Percentiles rank a stretch among this genome's conserved stretches.
Conservation (phyloP, 2,797 vertebrate species). For the Neosilurus hyrtlii region DNA sequence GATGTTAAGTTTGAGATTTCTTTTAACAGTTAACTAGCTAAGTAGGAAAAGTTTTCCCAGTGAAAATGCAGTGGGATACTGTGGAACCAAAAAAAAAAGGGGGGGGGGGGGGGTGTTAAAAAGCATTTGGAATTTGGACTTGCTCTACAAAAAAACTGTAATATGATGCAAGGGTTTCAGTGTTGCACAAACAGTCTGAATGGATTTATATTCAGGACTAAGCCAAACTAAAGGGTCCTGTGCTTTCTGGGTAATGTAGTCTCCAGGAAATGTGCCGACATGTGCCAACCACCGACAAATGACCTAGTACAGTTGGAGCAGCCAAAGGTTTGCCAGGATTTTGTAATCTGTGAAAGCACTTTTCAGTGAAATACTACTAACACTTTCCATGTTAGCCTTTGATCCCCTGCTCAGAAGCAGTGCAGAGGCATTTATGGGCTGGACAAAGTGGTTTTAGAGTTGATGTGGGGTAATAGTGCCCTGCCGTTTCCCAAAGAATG, state of each 20-base stretch:
- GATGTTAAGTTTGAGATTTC: not conserved
- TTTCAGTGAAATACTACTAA: constrained; percentile 64
- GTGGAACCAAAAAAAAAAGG: not conserved
- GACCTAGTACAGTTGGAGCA: constrained; percentile 29
- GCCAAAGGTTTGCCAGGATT: constrained; percentile 53
- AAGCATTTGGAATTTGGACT: not conserved
- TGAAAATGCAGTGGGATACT: not conserved
- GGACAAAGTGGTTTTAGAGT: constrained; percentile 31
- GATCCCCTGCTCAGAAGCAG: constrained; percentile 56
- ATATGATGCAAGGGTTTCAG: not conserved
- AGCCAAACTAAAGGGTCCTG: not conserved
- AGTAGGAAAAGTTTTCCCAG: not conserved
- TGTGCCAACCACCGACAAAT: constrained; percentile 27
- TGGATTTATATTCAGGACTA: constrained; percentile 14
- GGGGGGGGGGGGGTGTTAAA: not conserved
- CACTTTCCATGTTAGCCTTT: constrained; percentile 63
- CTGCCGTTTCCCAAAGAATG: constrained; percentile 52
- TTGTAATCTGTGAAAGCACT: constrained; percentile 38
- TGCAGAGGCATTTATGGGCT: not conserved
- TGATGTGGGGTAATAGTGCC: constrained; percentile 32
- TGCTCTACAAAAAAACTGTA: not conserved
- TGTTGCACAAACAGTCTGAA: not conserved
- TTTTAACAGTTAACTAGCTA: not conserved
- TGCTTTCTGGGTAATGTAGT: constrained; percentile 25
- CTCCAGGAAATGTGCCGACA: constrained; percentile 4